Evolutionary conservation across 2,113 vertebrate genomes (phyloP), one percentile per base, ranked within the genome.

Genomic region (Enhydra lutris): DNA sequence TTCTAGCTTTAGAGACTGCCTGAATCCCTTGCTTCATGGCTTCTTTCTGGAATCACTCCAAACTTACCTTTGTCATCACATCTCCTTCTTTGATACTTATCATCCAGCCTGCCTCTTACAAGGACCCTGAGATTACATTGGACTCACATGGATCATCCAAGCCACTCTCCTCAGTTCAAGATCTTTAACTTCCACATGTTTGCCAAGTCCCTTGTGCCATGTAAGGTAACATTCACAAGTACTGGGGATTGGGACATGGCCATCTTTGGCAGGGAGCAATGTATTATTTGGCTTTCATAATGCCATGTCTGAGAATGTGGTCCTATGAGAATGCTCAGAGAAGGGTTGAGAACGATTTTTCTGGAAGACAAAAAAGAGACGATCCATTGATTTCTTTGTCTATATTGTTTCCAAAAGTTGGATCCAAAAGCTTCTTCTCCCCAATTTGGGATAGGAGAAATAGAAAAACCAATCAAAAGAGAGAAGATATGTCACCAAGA

Each of bases 271-370:
- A 5, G 1, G 24, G 17, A 34, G 11, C 42, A 24, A 20, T 21
- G 50, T 21, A 71, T 36, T 36, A 24, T 55, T 71, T 63, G 88
- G 2, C 57, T 78, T 39, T 83, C 31, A 15, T 23, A 13, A 42
- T 14, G 11, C 11, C 17, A 17, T 11, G 45, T 0, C 7, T 61
- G 24, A 8, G 50, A 76, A 55, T 47, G 34, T 88, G 42, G 6
- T 45, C 18, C 76, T 61, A 6, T 1, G 6, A 6, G 34, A 1
- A 0, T 67, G 6, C 13, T n/a, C 24, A 69, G 31, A 63, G 4
- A 61, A 92, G 45, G 12, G 15, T 14, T 69, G 7, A 52, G 11
- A 29, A 39, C 29, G 39, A 8, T 74, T 94, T 39, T 76, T 81
- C 42, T 73, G 67, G 36, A 81, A 39, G 1, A 5, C 65, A 73